Percentiles rank a stretch among this genome's conserved stretches.
Evolutionary conservation across 92 coral and sea anemone genomes (phyloP).

Genomic region (Epizoanthus rinbou): DNA sequence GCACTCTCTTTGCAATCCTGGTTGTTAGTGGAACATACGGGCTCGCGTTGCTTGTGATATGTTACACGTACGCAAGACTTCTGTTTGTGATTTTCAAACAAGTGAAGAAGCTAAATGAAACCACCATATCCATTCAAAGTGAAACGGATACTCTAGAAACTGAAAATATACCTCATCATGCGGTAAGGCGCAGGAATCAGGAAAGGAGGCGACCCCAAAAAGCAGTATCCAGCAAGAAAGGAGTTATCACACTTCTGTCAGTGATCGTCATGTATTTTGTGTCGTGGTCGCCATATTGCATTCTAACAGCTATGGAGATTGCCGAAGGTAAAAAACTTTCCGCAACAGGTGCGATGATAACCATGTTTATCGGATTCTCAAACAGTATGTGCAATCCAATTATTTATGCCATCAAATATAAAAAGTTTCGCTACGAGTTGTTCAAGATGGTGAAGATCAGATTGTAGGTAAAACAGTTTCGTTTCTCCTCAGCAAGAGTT

Average conservation of each 20-base stretch:
- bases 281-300: slow-evolving; percentile 90
- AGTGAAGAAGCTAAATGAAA: slow-evolving; percentile 32
- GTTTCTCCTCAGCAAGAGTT: not conserved
- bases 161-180: not conserved
- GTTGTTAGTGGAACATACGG: slow-evolving; percentile 88
- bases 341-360: slow-evolving; percentile 56
- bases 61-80: slow-evolving; percentile 55
- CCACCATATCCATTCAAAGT: not conserved
- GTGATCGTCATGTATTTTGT: slow-evolving; percentile 68
- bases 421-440: slow-evolving; percentile 52
- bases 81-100: slow-evolving; percentile 64
- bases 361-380: slow-evolving; percentile 74
- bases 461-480: not conserved
- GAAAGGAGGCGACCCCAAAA: slow-evolving; percentile 7
- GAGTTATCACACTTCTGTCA: slow-evolving; percentile 61
- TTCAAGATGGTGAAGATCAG: slow-evolving; percentile 11
- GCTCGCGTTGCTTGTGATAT: slow-evolving; percentile 66
- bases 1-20: slow-evolving; percentile 71
- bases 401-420: slow-evolving; percentile 77
- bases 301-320: slow-evolving; percentile 69
- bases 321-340: slow-evolving; percentile 63
- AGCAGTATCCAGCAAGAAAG: slow-evolving; percentile 54
- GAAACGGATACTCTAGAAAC: not conserved
- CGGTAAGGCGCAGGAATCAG: not conserved
- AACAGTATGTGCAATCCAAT: slow-evolving; percentile 88